Conservation (phyloP, 1,140 invertebrate genomes). For the Venturia canescens region DNA sequence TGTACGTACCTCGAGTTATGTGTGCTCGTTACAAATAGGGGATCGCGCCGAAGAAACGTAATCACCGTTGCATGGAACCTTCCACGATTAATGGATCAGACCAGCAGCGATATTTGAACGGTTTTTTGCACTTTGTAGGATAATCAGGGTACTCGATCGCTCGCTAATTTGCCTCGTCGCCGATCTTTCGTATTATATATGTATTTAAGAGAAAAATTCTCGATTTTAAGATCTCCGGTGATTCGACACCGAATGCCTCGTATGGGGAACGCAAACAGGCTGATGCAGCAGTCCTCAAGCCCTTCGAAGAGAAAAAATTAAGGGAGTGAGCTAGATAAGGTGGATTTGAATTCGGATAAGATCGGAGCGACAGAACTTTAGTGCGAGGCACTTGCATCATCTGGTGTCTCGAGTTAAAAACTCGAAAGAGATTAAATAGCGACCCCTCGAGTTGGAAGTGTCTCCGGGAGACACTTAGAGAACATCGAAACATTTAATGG, state of each 20-base stretch:
- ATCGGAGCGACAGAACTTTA: background rate
- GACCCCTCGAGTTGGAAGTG: background rate
- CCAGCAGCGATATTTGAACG: background rate
- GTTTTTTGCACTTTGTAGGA: background rate
- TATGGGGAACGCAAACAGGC: no score
- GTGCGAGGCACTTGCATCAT: slow-evolving; percentile 28
- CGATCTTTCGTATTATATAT: no score
- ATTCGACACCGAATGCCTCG: no score
- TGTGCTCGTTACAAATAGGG: background rate
- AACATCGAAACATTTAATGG: background rate
- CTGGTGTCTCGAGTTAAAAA: slow-evolving; percentile 24
- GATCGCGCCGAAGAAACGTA: slow-evolving; percentile 19
- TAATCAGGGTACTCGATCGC: no score
- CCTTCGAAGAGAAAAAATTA: background rate
- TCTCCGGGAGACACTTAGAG: background rate
- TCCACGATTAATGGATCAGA: background rate
- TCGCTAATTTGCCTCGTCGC: no score
- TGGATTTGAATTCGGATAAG: slow-evolving; percentile 35
- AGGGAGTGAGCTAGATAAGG: slow-evolving; percentile 16
- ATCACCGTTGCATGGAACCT: background rate
- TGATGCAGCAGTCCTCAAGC: background rate
- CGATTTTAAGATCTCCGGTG: no score
- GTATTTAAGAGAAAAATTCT: no score
- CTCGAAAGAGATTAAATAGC: slow-evolving; percentile 7
- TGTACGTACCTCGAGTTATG: slow-evolving; percentile 36